Evolutionary conservation across 2,113 vertebrate species (phyloP).

Genomic region (Sander vitreus): DNA sequence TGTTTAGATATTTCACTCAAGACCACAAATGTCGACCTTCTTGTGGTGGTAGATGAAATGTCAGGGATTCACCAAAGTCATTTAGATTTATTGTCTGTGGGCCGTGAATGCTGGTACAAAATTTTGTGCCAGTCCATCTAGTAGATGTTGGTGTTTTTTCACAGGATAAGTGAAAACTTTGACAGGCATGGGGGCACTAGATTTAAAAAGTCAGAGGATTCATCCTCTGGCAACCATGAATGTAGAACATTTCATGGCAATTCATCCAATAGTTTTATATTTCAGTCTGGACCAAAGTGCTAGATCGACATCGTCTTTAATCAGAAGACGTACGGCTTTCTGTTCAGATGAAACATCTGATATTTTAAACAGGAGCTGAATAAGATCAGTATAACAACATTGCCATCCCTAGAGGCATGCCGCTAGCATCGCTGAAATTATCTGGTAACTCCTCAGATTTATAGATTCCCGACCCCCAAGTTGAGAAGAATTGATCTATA

Average conservation of each 20-base stretch:
- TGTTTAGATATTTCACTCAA: background rate
- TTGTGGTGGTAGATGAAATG: background rate
- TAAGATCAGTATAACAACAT: too few relatives aligned
- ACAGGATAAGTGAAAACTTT: background rate
- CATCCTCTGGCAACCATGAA: background rate
- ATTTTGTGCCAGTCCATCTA: background rate
- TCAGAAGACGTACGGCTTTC: too few relatives aligned
- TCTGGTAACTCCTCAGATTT: background rate
- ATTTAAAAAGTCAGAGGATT: background rate
- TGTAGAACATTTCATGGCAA: too few relatives aligned
- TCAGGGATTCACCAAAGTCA: background rate
- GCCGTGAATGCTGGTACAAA: background rate
- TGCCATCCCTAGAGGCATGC: background rate
- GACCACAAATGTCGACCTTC: background rate
- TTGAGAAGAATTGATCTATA: background rate
- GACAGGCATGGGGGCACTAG: background rate
- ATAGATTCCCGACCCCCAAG: background rate
- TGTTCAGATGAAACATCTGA: too few relatives aligned
- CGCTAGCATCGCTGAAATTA: background rate
- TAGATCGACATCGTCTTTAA: too few relatives aligned
- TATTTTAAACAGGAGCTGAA: too few relatives aligned
- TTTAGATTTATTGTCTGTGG: background rate
- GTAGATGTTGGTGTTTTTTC: background rate
- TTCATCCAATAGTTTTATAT: too few relatives aligned
- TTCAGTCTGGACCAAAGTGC: background rate